Percentiles rank a stretch among this genome's conserved stretches.
Evolutionary conservation across 2,888 invertebrate species (phyloP).

Genomic region (Sinodicranocentrus sp.): DNA sequence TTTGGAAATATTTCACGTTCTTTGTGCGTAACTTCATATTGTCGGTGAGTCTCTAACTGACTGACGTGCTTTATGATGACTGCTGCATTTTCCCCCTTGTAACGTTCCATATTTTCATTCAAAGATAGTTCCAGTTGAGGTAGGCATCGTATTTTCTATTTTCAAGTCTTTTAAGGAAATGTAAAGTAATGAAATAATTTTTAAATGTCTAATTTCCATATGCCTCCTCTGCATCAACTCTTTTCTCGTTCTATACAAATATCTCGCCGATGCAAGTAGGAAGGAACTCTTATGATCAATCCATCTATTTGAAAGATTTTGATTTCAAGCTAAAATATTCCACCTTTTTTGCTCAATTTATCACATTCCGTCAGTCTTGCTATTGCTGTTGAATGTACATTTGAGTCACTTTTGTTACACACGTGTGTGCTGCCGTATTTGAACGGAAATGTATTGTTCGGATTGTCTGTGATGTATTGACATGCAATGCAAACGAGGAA

Average conservation of each 20-base stretch:
- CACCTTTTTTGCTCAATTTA: too few relatives aligned
- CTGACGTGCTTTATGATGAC: conserved; percentile 5
- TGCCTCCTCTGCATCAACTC: conserved; percentile 48
- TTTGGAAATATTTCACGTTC: conserved; percentile 51
- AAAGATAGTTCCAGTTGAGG: conserved; percentile 30
- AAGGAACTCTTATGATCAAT: too few relatives aligned
- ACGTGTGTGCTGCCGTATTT: too few relatives aligned
- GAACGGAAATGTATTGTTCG: too few relatives aligned
- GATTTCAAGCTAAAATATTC: too few relatives aligned
- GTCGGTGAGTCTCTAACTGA: background rate
- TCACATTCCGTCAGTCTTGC: too few relatives aligned
- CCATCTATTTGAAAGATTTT: too few relatives aligned
- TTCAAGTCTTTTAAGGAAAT: conserved; percentile 13
- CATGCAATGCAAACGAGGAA: background rate
- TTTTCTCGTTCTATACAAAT: too few relatives aligned
- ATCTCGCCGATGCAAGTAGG: too few relatives aligned
- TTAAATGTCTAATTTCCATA: conserved; percentile 50
- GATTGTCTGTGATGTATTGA: conserved; percentile 26
- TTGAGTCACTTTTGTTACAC: too few relatives aligned
- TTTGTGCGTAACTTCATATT: conserved; percentile 23
- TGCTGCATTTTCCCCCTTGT: background rate
- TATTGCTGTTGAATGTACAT: too few relatives aligned
- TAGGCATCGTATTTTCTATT: conserved; percentile 20
- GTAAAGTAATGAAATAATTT: conserved; percentile 46
- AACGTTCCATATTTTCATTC: background rate